phyloP scores from a whole-genome alignment of 2,113 vertebrate genomes.

The Dascyllus trimaculatus region DNA sequence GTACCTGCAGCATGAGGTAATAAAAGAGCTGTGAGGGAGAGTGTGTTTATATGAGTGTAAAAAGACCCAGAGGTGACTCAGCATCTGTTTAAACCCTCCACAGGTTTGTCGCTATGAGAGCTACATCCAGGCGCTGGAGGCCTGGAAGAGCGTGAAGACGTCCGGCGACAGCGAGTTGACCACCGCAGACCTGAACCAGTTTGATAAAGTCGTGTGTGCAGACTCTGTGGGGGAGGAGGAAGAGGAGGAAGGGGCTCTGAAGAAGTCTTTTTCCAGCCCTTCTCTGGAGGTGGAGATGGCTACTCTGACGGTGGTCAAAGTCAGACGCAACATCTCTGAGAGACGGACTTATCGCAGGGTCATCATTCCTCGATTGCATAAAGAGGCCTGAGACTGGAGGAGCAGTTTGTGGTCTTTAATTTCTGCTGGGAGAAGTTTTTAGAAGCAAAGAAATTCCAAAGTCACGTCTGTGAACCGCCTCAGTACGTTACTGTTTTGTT shows the following conservation, averaged over 20 bases:
- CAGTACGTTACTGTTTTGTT: conserved; percentile 9
- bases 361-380: conserved; percentile 86
- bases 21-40: background rate
- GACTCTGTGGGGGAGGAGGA: conserved; percentile 47
- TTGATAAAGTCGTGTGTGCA: conserved; percentile 81
- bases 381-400: conserved; percentile 76
- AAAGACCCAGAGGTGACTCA: background rate
- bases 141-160: conserved; percentile 73
- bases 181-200: conserved; percentile 71
- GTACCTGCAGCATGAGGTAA: conserved; percentile 83
- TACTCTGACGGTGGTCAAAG: conserved; percentile 81
- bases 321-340: conserved; percentile 92
- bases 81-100: conserved; percentile 6
- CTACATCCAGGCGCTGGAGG: conserved; percentile 87
- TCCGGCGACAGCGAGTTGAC: conserved; percentile 4
- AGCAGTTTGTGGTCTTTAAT: background rate
- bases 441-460: conserved; percentile 11
- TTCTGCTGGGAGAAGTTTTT: background rate
- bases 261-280: conserved; percentile 91
- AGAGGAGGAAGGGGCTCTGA: conserved; percentile 72
- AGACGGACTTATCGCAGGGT: conserved; percentile 91
- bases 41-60: background rate
- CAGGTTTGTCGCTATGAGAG: conserved; percentile 90
- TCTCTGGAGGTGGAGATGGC: conserved; percentile 88
- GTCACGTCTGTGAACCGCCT: conserved; percentile 3